Conservation (phyloP, 2,113 vertebrate genomes). For the Reinhardtius hippoglossoides region DNA sequence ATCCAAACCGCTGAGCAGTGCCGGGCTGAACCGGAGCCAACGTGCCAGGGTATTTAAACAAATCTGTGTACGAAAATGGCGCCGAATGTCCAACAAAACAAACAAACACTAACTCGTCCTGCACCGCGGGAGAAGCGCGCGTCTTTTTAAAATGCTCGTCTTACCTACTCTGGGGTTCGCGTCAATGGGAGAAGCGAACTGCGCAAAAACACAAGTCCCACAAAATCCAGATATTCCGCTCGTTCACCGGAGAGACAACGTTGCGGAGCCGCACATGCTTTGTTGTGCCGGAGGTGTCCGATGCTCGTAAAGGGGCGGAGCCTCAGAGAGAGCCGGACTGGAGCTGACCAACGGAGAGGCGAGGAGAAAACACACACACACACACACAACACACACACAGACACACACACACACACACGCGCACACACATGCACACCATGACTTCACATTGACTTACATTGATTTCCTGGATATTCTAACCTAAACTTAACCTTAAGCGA, state of each 20-base stretch:
- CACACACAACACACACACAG: too few species aligned
- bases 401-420: too few species aligned
- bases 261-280: slow-evolving; percentile 74
- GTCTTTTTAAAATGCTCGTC: slow-evolving; percentile 27
- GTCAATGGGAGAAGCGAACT: slow-evolving; percentile 53
- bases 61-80: slow-evolving; percentile 79
- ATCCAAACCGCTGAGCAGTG: slow-evolving; percentile 1
- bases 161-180: slow-evolving; percentile 75
- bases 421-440: too few species aligned
- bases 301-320: slow-evolving; percentile 82
- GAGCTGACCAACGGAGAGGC: slow-evolving; percentile 21
- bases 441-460: too few species aligned
- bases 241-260: slow-evolving; percentile 60
- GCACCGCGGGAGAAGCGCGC: background rate
- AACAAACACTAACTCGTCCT: slow-evolving; percentile 59
- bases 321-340: slow-evolving; percentile 37
- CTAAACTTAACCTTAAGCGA: too few species aligned
- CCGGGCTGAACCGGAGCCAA: slow-evolving; percentile 9
- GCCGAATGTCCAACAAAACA: slow-evolving; percentile 78
- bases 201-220: slow-evolving; percentile 19
- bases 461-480: too few species aligned
- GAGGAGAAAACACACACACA: background rate
- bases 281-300: slow-evolving; percentile 77
- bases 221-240: slow-evolving; percentile 34
- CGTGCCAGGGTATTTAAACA: slow-evolving; percentile 76